Evolutionary conservation across 2,113 vertebrate species (phyloP).

Genomic region (Uropsilus gracilis): DNA sequence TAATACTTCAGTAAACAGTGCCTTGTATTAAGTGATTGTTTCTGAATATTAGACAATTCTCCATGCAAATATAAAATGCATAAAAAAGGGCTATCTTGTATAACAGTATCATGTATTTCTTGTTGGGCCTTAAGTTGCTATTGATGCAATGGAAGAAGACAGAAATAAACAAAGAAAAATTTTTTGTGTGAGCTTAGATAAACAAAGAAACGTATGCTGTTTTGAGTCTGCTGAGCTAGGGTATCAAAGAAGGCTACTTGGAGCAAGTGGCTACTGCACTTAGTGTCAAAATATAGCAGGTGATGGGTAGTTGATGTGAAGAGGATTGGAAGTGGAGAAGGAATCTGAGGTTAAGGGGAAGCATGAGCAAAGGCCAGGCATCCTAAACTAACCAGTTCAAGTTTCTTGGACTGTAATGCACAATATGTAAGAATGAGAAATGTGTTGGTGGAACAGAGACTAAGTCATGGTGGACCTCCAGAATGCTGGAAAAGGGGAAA

Average conservation of each 20-base stretch:
- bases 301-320: neutral
- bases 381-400: neutral
- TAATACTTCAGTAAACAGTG: neutral
- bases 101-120: neutral
- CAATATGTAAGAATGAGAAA: too few relatives aligned
- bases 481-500: too few relatives aligned
- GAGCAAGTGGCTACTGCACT: neutral
- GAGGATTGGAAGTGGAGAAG: neutral
- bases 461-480: neutral
- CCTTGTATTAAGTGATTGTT: slow-evolving; percentile 1
- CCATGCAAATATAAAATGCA: neutral
- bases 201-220: neutral
- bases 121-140: neutral
- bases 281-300: neutral
- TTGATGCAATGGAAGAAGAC: neutral
- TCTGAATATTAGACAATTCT: neutral
- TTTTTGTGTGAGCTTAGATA: neutral
- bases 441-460: neutral
- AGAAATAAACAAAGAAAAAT: neutral
- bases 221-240: neutral
- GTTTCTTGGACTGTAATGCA: neutral
- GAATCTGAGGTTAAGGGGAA: neutral
- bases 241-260: neutral
- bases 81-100: neutral
- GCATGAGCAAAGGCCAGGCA: too few relatives aligned